Percentiles rank a stretch among this genome's conserved stretches.
These are phyloP conservation scores for Mustelus asterias DNA, from an alignment of 2,113 vertebrate genomes.

Conservation along the genomic window DNA sequence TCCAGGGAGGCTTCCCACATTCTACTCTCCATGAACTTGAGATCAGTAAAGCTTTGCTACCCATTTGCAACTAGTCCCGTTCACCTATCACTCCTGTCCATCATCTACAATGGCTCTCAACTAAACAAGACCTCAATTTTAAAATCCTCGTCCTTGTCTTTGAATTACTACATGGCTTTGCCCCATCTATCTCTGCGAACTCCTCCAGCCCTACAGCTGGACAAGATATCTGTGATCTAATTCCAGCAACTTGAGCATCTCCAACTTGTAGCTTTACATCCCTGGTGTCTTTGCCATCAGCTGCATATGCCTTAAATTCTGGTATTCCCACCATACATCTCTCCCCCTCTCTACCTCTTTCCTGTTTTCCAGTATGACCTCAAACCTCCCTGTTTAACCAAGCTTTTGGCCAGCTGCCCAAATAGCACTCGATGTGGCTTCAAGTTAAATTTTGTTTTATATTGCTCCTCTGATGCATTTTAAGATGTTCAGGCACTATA, in stretches of 20 bases:
- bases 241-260: not conserved
- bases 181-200: too few relatives aligned
- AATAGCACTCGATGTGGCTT: not conserved
- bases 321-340: not conserved
- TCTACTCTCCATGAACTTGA: too few relatives aligned
- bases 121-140: too few relatives aligned
- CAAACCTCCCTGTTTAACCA: not conserved
- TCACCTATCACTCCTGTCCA: too few relatives aligned
- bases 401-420: not conserved
- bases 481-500: too few relatives aligned
- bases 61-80: too few relatives aligned
- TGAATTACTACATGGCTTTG: too few relatives aligned
- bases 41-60: too few relatives aligned
- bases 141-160: too few relatives aligned
- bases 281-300: not conserved
- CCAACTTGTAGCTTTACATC: not conserved
- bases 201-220: too few relatives aligned
- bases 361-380: not conserved
- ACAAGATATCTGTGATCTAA: not conserved
- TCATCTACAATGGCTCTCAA: too few relatives aligned
- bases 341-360: not conserved
- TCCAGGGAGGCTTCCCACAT: too few relatives aligned
- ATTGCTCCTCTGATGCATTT: not conserved
- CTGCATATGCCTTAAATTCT: not conserved
- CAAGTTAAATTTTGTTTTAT: not conserved